These are phyloP conservation scores for Drosophila bipectinata DNA, from an alignment of 1,140 invertebrate species.

Conservation along the genomic window DNA sequence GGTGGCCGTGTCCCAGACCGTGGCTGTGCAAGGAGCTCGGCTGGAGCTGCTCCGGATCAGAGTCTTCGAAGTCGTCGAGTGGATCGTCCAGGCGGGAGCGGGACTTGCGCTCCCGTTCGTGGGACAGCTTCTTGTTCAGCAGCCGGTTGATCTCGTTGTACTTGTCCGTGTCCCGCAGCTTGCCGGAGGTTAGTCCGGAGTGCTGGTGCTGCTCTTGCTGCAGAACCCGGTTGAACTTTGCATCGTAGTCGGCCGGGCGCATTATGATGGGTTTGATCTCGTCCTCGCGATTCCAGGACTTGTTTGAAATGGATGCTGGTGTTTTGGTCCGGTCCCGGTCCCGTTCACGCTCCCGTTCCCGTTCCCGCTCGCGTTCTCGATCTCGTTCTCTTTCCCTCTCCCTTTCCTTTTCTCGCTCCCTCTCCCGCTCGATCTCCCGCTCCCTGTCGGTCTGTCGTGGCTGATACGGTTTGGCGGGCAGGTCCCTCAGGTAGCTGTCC, in stretches of 20 bases:
- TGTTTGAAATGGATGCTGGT: constrained; percentile 46
- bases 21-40: constrained; percentile 17
- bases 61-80: constrained; percentile 68
- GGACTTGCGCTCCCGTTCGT: constrained; percentile 43
- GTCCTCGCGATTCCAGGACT: constrained; percentile 74
- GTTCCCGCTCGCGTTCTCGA: constrained; percentile 16
- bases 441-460: constrained; percentile 59
- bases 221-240: constrained; percentile 79
- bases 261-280: constrained; percentile 79
- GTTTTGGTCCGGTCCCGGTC: constrained; percentile 60
- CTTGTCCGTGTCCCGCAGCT: constrained; percentile 70
- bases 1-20: constrained; percentile 6
- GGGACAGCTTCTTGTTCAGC: constrained; percentile 73
- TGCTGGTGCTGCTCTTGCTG: constrained; percentile 62
- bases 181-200: constrained; percentile 6
- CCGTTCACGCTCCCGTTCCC: constrained; percentile 44
- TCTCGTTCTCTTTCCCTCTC: constrained; percentile 41
- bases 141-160: constrained; percentile 78
- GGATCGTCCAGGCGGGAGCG: constrained; percentile 56
- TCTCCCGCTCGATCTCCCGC: constrained; percentile 26
- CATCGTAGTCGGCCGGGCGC: constrained; percentile 79
- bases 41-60: constrained; percentile 48
- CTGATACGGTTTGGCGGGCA: constrained; percentile 77
- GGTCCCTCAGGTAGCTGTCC: constrained; percentile 75
- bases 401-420: constrained; percentile 26